phyloP scores from a whole-genome alignment of 1,140 invertebrate species.

The Camponotus pennsylvanicus region DNA sequence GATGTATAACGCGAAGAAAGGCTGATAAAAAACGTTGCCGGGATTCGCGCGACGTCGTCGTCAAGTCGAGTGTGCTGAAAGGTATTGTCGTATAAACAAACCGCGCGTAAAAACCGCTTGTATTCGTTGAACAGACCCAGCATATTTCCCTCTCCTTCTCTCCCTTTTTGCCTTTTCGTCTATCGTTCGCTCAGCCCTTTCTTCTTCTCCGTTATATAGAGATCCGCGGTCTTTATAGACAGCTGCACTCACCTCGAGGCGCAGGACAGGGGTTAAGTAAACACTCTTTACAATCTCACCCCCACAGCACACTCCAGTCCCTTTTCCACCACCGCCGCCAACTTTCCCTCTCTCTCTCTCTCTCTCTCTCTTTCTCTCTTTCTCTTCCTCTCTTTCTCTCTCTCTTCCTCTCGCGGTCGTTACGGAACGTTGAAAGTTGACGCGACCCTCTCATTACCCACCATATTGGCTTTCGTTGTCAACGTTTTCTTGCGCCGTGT shows the following conservation, averaged over 20 bases:
- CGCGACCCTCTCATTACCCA: constrained; percentile 53
- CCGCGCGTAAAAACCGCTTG: constrained; percentile 72
- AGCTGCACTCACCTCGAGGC: constrained; percentile 64
- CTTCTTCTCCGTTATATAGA: constrained; percentile 13
- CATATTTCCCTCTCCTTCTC: constrained; percentile 28
- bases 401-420: constrained; percentile 10
- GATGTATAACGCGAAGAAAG: constrained; percentile 48
- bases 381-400: neutral
- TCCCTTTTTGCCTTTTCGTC: neutral
- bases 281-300: constrained; percentile 72
- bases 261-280: constrained; percentile 69
- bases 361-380: neutral
- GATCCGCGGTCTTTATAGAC: constrained; percentile 66
- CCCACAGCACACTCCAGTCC: constrained; percentile 28
- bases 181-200: constrained; percentile 29
- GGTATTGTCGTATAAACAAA: constrained; percentile 75
- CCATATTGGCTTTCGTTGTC: constrained; percentile 66
- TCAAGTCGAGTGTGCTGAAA: constrained; percentile 63
- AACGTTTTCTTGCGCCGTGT: constrained; percentile 55
- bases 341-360: neutral
- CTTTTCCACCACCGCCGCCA: constrained; percentile 24
- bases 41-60: constrained; percentile 13
- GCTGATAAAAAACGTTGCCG: constrained; percentile 63
- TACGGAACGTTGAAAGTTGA: constrained; percentile 53
- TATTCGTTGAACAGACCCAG: constrained; percentile 70